A percentile compares a stretch with the other conserved stretches of the same genome.
phyloP scores from a whole-genome alignment of 2,113 vertebrate genomes.

The Ageneiosus marmoratus region DNA sequence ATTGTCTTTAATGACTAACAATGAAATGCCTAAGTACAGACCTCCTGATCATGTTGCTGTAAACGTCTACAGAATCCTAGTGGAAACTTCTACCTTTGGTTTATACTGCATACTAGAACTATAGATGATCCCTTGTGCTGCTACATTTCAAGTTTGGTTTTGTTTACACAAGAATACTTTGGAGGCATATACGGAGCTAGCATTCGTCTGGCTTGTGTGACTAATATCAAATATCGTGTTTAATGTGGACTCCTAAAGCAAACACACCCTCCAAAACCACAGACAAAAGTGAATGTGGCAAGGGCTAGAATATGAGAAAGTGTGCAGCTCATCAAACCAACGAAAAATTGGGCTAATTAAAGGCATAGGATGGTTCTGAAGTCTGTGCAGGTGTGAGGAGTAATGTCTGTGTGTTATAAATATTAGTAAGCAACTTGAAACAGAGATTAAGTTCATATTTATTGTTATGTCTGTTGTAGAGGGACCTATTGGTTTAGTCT shows the following conservation, averaged over 20 bases:
- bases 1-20: too few species aligned
- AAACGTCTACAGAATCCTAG: neutral
- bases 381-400: neutral
- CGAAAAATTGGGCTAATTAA: neutral
- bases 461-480: neutral
- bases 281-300: neutral
- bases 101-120: too few species aligned
- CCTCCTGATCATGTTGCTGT: neutral
- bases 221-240: conserved; percentile 15
- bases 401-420: neutral
- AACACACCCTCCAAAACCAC: neutral
- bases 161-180: neutral
- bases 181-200: neutral
- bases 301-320: neutral
- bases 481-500: neutral
- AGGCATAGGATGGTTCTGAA: neutral
- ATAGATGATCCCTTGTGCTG: neutral
- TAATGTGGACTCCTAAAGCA: neutral
- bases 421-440: neutral
- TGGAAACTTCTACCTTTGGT: neutral
- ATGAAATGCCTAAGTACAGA: neutral
- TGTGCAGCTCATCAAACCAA: neutral
- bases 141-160: neutral
- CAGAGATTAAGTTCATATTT: neutral
- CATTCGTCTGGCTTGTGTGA: neutral